Base-by-base conservation (phyloP, 2,113 vertebrate genomes). In the rat (Rattus norvegicus) region DNA sequence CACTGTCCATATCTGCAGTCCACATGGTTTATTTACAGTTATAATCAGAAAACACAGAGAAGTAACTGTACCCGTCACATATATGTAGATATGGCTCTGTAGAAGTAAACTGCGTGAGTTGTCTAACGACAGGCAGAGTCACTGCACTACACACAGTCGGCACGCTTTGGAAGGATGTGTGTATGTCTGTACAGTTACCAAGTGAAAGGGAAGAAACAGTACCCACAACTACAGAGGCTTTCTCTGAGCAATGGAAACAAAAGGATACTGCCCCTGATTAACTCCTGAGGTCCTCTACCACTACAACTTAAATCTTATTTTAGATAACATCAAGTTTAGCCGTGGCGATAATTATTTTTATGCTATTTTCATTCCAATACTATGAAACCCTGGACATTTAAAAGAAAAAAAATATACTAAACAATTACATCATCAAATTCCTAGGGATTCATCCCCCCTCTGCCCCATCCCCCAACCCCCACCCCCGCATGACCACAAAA, bases 381-480 rank as follows among this genome's bases (percentile, higher is more conserved):
- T 80, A 54, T 56, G 30, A 92, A 92, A 93, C 88, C 22, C 39
- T 86, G 54, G 19, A 94, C 88, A 92, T 81, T 85, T 52, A 75
- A 83, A 92, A 95, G 43, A 89, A 14, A 26, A 59, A 93, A 88
- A 92, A 85, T 67, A 43, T 33, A 39, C 19, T 94, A 26, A 94
- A 91, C 77, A 93, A 67, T 90, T n/a, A 85, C 30, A 72, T 61
- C 22, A 93, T 36, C 61, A 92, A 96, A 87, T 93, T 94, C 30
- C 28, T 77, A 75, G 12, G 86, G 43, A 76, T 88, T 88, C 54
- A 69, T 52, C 43, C 43, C 43, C 43, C 43, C 92, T 93, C 22
- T 90, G 43, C 39, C 83, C 39, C 67, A 19, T 73, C 6, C 43
- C 43, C 43, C 43, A 43, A 43, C 43, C 43, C 43, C 43, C 43